Evolutionary conservation across 2,113 vertebrate genomes (phyloP).

Genomic region (Menura novaehollandiae): DNA sequence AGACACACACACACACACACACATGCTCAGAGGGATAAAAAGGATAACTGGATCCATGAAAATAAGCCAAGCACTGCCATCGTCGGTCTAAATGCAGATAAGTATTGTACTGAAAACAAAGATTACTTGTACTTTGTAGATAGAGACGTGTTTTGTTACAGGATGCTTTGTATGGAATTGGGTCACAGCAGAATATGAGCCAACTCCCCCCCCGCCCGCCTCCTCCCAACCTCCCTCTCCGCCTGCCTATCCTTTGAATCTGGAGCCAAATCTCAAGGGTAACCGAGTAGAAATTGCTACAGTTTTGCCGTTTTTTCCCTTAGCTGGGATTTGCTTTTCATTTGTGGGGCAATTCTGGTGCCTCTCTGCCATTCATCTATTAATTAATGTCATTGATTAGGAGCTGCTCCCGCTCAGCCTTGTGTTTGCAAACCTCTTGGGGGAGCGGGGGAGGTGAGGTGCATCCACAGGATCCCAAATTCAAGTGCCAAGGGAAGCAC

Average conservation of each 20-base stretch:
- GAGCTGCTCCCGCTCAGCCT: neutral
- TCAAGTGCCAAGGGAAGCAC: neutral
- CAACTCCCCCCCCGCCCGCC: neutral
- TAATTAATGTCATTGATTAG: constrained; percentile 52
- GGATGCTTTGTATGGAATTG: constrained; percentile 73
- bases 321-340: constrained; percentile 44
- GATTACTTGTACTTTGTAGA: constrained; percentile 73
- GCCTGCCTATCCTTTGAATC: constrained; percentile 68
- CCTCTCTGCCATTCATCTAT: constrained; percentile 1
- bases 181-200: constrained; percentile 66
- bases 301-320: constrained; percentile 1
- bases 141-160: constrained; percentile 69
- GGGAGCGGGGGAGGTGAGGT: neutral
- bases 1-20: neutral
- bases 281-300: constrained; percentile 29
- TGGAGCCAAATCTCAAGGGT: constrained; percentile 69
- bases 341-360: neutral
- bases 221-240: constrained; percentile 29
- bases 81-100: constrained; percentile 68
- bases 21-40: constrained; percentile 36
- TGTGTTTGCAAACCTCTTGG: neutral
- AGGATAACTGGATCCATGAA: constrained; percentile 63
- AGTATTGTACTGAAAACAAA: constrained; percentile 70
- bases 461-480: neutral
- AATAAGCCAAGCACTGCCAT: constrained; percentile 58